A percentile compares a stretch with the other conserved stretches of the same genome.
phyloP scores from a whole-genome alignment of 2,113 vertebrate species.

The Leptosomus discolor region DNA sequence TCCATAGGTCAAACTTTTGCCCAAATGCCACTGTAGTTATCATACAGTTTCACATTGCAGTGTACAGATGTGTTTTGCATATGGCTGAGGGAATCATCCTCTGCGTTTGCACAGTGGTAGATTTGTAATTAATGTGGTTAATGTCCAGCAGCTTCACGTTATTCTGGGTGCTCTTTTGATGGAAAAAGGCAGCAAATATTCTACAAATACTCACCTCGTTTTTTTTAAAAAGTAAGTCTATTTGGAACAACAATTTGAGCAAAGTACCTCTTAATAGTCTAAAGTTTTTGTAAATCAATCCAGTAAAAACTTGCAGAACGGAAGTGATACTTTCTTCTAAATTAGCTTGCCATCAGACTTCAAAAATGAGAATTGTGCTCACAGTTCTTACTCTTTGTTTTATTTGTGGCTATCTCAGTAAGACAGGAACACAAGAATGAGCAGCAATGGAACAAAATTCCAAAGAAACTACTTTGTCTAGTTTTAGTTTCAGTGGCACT shows the following conservation, averaged over 20 bases:
- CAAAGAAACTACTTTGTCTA: no score
- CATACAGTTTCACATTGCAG: background rate
- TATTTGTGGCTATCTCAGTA: background rate
- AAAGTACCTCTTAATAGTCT: background rate
- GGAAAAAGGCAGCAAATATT: background rate
- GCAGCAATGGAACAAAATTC: background rate
- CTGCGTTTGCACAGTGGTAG: background rate
- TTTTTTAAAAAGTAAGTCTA: background rate
- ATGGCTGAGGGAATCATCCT: background rate
- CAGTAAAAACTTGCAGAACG: background rate
- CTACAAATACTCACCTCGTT: background rate
- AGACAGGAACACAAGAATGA: background rate
- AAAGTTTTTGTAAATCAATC: background rate
- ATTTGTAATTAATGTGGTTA: background rate
- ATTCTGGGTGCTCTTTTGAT: background rate
- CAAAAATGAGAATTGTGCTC: background rate
- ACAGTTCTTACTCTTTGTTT: background rate
- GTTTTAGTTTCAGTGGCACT: background rate
- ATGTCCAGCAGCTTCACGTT: background rate
- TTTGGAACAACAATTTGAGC: background rate
- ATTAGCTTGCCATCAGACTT: background rate
- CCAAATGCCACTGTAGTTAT: background rate
- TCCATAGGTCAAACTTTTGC: background rate
- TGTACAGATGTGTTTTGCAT: background rate
- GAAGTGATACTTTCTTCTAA: background rate